A percentile compares a stretch with the other conserved stretches of the same genome.
These are phyloP conservation scores for Spialia ferax DNA, from an alignment of 2,888 invertebrate genomes.

Conservation along the genomic window DNA sequence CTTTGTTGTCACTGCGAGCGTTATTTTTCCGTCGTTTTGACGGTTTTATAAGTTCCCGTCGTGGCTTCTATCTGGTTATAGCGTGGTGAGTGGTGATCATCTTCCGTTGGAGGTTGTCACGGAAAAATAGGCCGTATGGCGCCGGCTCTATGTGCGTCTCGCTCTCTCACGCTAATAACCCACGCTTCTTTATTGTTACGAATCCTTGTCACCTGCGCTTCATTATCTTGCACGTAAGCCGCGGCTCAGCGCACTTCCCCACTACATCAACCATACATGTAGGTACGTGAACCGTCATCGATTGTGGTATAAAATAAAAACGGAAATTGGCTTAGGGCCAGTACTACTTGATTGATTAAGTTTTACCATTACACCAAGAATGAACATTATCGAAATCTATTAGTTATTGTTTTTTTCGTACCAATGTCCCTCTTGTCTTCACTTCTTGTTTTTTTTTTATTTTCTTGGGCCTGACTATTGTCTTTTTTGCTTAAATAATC, in stretches of 20 bases:
- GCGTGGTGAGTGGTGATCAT: slow-evolving; percentile 72
- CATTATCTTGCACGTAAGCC: slow-evolving; percentile 66
- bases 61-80: slow-evolving; percentile 51
- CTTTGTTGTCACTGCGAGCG: slow-evolving; percentile 38
- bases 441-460: background rate
- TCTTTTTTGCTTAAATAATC: background rate
- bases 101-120: slow-evolving; percentile 71
- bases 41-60: slow-evolving; percentile 58
- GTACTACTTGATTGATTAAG: slow-evolving; percentile 61
- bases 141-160: slow-evolving; percentile 67
- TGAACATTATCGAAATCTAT: background rate
- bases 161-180: slow-evolving; percentile 77
- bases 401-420: background rate
- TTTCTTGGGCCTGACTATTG: background rate
- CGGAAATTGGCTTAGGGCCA: slow-evolving; percentile 63
- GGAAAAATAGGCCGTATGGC: slow-evolving; percentile 59
- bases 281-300: slow-evolving; percentile 12
- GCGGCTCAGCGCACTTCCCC: slow-evolving; percentile 42
- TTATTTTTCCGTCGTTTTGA: slow-evolving; percentile 53
- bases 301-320: slow-evolving; percentile 43
- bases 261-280: slow-evolving; percentile 13
- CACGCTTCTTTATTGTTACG: slow-evolving; percentile 80
- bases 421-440: too few relatives aligned
- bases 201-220: slow-evolving; percentile 79
- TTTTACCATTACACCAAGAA: slow-evolving; percentile 48